Evolutionary conservation across 2,113 vertebrate species (phyloP).

Genomic region (Gymnobelideus leadbeateri): DNA sequence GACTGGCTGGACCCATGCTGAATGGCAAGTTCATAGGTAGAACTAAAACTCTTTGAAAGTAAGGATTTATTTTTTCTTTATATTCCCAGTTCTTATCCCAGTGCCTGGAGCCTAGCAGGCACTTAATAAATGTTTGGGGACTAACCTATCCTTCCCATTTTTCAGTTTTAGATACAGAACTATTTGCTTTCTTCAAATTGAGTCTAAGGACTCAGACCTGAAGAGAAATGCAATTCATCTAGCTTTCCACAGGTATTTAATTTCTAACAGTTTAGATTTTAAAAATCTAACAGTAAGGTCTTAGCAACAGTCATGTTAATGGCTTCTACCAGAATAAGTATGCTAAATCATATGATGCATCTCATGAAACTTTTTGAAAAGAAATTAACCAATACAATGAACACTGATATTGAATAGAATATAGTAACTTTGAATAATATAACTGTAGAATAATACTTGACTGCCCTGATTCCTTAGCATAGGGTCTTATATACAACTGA

Average conservation of each 20-base stretch:
- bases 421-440: accelerated
- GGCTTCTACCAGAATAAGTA: background rate
- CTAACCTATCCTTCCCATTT: background rate
- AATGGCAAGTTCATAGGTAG: background rate
- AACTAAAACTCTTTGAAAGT: background rate
- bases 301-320: constrained; percentile 35
- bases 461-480: background rate
- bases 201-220: constrained; percentile 35
- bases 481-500: background rate
- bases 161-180: constrained; percentile 5
- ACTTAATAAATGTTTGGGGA: background rate
- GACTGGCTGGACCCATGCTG: background rate
- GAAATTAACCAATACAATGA: background rate
- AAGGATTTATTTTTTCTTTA: background rate
- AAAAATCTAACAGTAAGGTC: constrained; percentile 55
- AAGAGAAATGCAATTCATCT: constrained; percentile 59
- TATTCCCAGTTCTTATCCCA: background rate
- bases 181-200: background rate
- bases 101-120: background rate
- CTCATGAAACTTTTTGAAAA: background rate
- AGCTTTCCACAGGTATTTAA: constrained; percentile 65
- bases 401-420: background rate
- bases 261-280: constrained; percentile 58
- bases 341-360: background rate
- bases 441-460: background rate